phyloP scores from a whole-genome alignment of 2,113 vertebrate species.

The Mormyrus iriodes region DNA sequence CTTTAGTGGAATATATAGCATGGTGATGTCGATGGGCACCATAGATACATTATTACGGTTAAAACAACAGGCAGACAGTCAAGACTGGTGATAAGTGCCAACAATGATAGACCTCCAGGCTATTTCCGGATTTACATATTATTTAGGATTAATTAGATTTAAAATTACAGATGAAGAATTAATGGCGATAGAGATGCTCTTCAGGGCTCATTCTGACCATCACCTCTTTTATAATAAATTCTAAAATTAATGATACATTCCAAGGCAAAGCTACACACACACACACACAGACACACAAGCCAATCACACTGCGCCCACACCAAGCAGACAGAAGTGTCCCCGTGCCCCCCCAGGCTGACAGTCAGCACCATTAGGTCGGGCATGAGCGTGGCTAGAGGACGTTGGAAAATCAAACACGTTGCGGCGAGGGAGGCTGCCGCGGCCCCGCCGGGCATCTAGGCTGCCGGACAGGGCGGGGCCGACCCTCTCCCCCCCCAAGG shows the following conservation, averaged over 20 bases:
- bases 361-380: constrained; percentile 59
- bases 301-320: constrained; percentile 30
- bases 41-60: background rate
- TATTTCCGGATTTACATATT: background rate
- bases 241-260: background rate
- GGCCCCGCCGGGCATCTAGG: constrained; percentile 62
- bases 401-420: constrained; percentile 84
- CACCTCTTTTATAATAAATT: background rate
- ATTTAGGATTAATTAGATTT: background rate
- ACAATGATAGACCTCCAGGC: background rate
- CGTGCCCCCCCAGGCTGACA: background rate
- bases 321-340: background rate
- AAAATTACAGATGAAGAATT: background rate
- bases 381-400: constrained; percentile 50
- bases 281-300: constrained; percentile 10
- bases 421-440: constrained; percentile 60
- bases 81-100: background rate
- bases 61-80: background rate
- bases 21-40: background rate
- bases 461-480: constrained; percentile 46
- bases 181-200: background rate
- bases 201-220: background rate
- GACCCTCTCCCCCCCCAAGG: constrained; percentile 70
- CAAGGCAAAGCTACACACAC: background rate
- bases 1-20: background rate